Percentiles rank a stretch among this genome's conserved stretches.
Conservation (phyloP, 2,888 invertebrate genomes). For the Odontocolon sp. region DNA sequence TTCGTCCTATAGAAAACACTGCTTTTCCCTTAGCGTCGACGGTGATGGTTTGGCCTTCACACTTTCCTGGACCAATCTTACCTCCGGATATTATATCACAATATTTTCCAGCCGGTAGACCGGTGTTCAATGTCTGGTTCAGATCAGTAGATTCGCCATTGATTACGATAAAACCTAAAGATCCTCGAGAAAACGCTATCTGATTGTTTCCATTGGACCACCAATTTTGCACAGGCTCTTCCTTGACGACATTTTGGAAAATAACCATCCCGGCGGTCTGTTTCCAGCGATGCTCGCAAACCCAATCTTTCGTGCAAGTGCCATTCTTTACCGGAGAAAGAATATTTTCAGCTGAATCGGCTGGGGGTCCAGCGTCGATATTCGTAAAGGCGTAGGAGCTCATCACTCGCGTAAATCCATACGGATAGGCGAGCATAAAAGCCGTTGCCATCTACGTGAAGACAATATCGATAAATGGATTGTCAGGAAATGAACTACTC, state of each 20-base stretch:
- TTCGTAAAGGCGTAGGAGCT: constrained; percentile 82
- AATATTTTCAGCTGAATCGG: constrained; percentile 76
- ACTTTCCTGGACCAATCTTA: constrained; percentile 82
- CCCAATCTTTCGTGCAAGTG: constrained; percentile 78
- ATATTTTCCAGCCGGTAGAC: constrained; percentile 89
- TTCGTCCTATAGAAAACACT: constrained; percentile 82
- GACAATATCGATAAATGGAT: neutral
- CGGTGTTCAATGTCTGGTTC: constrained; percentile 84
- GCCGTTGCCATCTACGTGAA: constrained; percentile 80
- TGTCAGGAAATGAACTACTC: too few species aligned
- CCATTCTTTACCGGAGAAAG: constrained; percentile 77
- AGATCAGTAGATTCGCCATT: constrained; percentile 86
- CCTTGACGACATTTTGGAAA: constrained; percentile 77
- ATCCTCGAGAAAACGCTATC: constrained; percentile 69
- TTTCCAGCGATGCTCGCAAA: constrained; percentile 80
- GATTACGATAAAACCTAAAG: constrained; percentile 86
- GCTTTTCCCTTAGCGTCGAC: constrained; percentile 85
- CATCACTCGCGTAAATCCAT: constrained; percentile 83
- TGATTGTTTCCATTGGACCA: constrained; percentile 82
- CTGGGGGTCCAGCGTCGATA: constrained; percentile 77
- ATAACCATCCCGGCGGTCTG: constrained; percentile 78
- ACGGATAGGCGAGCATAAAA: constrained; percentile 84
- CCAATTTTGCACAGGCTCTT: constrained; percentile 78
- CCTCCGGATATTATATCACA: constrained; percentile 93
- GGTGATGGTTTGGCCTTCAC: constrained; percentile 85